These are phyloP conservation scores for Drosophila sordidula DNA, from an alignment of 2,888 invertebrate species.

Conservation along the genomic window DNA sequence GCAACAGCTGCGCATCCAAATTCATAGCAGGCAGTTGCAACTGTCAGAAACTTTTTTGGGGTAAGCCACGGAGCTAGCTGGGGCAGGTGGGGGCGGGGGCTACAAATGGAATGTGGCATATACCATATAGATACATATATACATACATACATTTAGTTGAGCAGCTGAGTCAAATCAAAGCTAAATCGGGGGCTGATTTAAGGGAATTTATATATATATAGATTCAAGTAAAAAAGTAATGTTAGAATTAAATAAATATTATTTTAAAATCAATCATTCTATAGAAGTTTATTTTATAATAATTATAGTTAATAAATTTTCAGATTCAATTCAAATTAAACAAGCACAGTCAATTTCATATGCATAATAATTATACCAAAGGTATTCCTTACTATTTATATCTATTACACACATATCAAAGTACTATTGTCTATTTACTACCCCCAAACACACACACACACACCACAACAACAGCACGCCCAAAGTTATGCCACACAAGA, in stretches of 20 bases:
- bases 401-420: not conserved
- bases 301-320: too few relatives aligned
- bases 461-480: constrained; percentile 11
- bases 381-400: too few relatives aligned
- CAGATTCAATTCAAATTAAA: too few relatives aligned
- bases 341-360: not conserved
- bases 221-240: too few relatives aligned
- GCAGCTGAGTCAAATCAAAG: constrained; percentile 9
- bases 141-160: not conserved
- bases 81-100: not conserved
- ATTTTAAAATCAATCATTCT: too few relatives aligned
- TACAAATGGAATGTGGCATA: constrained; percentile 2
- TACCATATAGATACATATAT: not conserved
- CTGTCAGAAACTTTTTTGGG: constrained; percentile 62
- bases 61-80: constrained; percentile 12
- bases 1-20: constrained; percentile 66
- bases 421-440: not conserved
- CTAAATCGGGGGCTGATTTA: not conserved
- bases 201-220: not conserved
- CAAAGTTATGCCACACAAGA: constrained; percentile 35
- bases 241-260: too few relatives aligned
- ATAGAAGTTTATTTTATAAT: too few relatives aligned
- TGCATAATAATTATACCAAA: not conserved
- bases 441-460: too few relatives aligned
- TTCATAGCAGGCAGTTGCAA: constrained; percentile 64